Evolutionary conservation across 2,888 invertebrate genomes (phyloP).

Genomic region (Pocota personata): DNA sequence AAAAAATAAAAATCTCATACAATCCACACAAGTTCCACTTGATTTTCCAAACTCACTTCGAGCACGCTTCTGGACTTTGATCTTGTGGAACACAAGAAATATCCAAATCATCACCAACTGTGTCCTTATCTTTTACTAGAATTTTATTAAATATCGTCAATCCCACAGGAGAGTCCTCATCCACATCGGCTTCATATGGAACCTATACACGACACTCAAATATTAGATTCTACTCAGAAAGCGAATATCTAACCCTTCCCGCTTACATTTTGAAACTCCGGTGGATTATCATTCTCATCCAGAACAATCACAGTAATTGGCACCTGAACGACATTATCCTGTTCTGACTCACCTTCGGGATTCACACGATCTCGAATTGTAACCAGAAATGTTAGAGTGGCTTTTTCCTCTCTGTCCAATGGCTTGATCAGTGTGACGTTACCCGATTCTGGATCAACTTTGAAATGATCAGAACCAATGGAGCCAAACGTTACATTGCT

Average conservation of each 20-base stretch:
- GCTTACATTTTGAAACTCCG: constrained; percentile 89
- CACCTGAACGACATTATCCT: constrained; percentile 89
- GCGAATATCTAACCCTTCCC: background rate
- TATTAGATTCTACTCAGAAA: background rate
- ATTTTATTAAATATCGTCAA: constrained; percentile 89
- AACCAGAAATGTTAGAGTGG: constrained; percentile 90
- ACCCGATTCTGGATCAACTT: constrained; percentile 90
- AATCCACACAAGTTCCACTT: background rate
- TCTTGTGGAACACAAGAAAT: constrained; percentile 86
- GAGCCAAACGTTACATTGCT: constrained; percentile 88
- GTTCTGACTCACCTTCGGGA: constrained; percentile 84
- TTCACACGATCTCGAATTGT: constrained; percentile 90
- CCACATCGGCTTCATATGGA: constrained; percentile 91
- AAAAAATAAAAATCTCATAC: background rate
- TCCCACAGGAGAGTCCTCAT: constrained; percentile 90
- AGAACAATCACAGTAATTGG: constrained; percentile 92
- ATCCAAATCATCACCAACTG: constrained; percentile 91
- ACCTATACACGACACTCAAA: constrained; percentile 84
- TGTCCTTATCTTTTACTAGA: constrained; percentile 90
- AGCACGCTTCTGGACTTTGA: constrained; percentile 82
- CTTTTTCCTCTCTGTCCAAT: constrained; percentile 92
- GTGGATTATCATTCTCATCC: constrained; percentile 95
- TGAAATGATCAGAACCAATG: constrained; percentile 91
- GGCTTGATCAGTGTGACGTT: constrained; percentile 91
- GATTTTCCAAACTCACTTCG: constrained; percentile 77